phyloP scores from a whole-genome alignment of 2,797 vertebrate genomes.

The Scarus forsteni region DNA sequence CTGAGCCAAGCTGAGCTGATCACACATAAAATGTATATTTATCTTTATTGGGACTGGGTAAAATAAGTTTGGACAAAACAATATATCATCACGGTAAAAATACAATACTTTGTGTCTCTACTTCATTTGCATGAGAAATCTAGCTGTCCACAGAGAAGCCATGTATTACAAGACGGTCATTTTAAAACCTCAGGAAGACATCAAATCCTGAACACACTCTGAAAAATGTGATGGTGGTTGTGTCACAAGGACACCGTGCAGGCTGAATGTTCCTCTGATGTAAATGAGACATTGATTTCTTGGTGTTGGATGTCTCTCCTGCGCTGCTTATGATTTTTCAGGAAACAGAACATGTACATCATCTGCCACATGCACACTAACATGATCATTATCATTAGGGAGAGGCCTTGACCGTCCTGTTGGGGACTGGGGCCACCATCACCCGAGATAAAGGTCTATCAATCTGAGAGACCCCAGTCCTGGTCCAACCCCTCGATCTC shows the following conservation, averaged over 20 bases:
- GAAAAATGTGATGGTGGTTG: neutral
- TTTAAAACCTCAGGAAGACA: neutral
- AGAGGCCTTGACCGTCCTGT: slow-evolving; percentile 26
- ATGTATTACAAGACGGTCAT: too few relatives aligned
- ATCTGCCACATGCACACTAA: neutral
- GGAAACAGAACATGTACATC: neutral
- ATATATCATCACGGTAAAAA: too few relatives aligned
- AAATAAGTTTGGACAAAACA: too few relatives aligned
- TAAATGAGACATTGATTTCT: slow-evolving; percentile 34
- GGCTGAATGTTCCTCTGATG: slow-evolving; percentile 1
- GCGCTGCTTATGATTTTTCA: slow-evolving; percentile 22
- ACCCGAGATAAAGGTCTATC: slow-evolving; percentile 30
- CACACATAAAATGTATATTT: too few relatives aligned
- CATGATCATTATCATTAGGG: slow-evolving; percentile 28
- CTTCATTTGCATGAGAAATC: too few relatives aligned
- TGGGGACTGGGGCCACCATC: slow-evolving; percentile 1
- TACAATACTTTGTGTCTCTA: too few relatives aligned
- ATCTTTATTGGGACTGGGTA: too few relatives aligned
- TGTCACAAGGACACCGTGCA: too few relatives aligned
- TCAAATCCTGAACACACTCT: neutral
- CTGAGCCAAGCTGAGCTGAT: too few relatives aligned
- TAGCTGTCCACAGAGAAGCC: too few relatives aligned
- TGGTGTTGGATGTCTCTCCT: neutral
- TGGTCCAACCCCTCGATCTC: neutral
- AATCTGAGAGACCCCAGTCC: slow-evolving; percentile 1